phyloP scores from a whole-genome alignment of 2,888 invertebrate species.

The Gymnocheta viridis region DNA sequence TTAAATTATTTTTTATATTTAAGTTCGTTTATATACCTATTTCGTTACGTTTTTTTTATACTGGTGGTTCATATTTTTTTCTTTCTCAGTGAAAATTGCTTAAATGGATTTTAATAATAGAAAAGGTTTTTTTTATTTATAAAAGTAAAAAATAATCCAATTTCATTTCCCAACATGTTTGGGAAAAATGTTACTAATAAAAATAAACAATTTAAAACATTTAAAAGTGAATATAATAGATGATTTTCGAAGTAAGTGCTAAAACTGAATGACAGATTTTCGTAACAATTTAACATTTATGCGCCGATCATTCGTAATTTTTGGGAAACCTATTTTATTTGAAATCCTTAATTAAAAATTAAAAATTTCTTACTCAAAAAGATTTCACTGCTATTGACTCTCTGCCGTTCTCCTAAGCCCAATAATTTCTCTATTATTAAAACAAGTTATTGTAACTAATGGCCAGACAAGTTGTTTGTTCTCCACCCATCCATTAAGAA shows the following conservation, averaged over 20 bases:
- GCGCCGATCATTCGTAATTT: no score
- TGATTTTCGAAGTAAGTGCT: no score
- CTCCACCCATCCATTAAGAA: conserved; percentile 58
- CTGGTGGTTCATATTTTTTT: not conserved
- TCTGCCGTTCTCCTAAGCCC: not conserved
- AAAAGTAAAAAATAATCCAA: not conserved
- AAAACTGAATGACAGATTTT: no score
- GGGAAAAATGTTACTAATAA: no score
- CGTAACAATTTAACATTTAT: no score
- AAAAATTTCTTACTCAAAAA: no score
- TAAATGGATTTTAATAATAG: not conserved
- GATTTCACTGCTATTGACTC: no score
- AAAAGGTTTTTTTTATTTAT: not conserved
- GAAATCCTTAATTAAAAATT: no score
- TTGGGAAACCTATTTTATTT: no score
- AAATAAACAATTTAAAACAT: no score
- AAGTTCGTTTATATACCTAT: not conserved
- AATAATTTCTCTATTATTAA: conserved; percentile 36
- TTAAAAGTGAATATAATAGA: no score
- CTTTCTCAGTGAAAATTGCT: not conserved
- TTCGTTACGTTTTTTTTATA: not conserved
- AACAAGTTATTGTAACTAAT: conserved; percentile 55
- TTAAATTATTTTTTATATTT: conserved; percentile 40
- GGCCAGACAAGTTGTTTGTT: conserved; percentile 64
- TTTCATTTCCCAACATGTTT: not conserved